phyloP scores from a whole-genome alignment of 2,113 vertebrate genomes.

The Mixornis gularis region DNA sequence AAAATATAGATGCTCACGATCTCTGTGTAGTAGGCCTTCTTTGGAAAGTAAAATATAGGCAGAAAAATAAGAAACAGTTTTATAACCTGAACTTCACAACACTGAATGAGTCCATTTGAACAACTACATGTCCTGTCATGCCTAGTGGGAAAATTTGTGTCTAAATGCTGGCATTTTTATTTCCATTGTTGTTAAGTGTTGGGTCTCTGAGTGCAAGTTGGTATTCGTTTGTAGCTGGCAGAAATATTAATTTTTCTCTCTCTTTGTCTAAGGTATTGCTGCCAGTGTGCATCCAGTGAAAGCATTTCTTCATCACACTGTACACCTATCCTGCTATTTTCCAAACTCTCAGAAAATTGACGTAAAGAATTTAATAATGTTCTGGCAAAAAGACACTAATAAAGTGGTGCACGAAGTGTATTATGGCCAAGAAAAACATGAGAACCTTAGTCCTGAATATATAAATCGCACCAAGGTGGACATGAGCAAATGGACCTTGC shows the following conservation, averaged over 20 bases:
- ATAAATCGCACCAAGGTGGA: constrained; percentile 51
- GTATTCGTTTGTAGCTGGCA: background rate
- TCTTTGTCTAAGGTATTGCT: constrained; percentile 18
- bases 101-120: background rate
- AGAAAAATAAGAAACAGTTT: background rate
- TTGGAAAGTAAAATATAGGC: background rate
- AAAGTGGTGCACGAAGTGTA: constrained; percentile 27
- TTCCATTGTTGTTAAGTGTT: background rate
- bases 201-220: background rate
- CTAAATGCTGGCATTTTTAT: background rate
- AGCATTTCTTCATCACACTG: constrained; percentile 48
- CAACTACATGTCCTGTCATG: background rate
- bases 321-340: constrained; percentile 37
- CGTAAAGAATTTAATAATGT: background rate
- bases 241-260: background rate
- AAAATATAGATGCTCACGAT: background rate
- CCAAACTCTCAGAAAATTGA: constrained; percentile 19
- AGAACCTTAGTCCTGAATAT: constrained; percentile 30
- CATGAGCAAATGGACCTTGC: constrained; percentile 30
- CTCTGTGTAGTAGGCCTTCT: background rate
- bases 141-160: background rate
- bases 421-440: background rate
- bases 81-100: background rate
- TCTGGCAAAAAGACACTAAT: constrained; percentile 16
- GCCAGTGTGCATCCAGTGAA: background rate